Evolutionary conservation across 1,140 invertebrate species (phyloP).

Genomic region (Drosophila arawakana): DNA sequence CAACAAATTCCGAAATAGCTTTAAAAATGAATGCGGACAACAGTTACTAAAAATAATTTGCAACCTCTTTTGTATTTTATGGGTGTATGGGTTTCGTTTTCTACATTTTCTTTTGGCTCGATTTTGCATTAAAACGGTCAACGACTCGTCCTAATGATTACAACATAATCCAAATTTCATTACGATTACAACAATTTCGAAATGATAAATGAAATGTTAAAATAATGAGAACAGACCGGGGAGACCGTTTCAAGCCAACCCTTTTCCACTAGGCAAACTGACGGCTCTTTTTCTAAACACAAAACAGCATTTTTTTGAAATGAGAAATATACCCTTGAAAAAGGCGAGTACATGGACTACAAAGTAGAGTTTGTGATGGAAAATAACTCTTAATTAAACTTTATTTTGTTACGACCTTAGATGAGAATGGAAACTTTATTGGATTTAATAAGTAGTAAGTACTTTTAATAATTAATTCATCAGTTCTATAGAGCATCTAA

Average conservation of each 20-base stretch:
- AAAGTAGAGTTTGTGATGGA: not conserved
- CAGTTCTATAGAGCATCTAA: conserved; percentile 27
- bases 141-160: conserved; percentile 62
- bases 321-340: conserved; percentile 26
- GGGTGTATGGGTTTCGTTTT: not conserved
- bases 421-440: too few relatives aligned
- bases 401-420: too few relatives aligned
- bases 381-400: too few relatives aligned
- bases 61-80: not conserved
- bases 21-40: conserved; percentile 33
- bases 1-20: conserved; percentile 20
- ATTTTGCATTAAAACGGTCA: conserved; percentile 12
- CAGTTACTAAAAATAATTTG: conserved; percentile 10
- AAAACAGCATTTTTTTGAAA: conserved; percentile 26
- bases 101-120: conserved; percentile 7
- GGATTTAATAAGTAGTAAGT: not conserved
- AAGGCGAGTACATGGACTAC: not conserved
- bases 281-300: conserved; percentile 12
- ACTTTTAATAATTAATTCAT: not conserved
- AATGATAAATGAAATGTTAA: conserved; percentile 78
- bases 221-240: conserved; percentile 67
- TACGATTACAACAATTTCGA: conserved; percentile 69
- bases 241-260: conserved; percentile 37
- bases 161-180: conserved; percentile 77
- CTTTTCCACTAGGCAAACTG: conserved; percentile 22